Percentiles rank a stretch among this genome's conserved stretches.
These are phyloP conservation scores for Scytalopus superciliaris DNA, from an alignment of 2,113 vertebrate genomes.

Conservation along the genomic window DNA sequence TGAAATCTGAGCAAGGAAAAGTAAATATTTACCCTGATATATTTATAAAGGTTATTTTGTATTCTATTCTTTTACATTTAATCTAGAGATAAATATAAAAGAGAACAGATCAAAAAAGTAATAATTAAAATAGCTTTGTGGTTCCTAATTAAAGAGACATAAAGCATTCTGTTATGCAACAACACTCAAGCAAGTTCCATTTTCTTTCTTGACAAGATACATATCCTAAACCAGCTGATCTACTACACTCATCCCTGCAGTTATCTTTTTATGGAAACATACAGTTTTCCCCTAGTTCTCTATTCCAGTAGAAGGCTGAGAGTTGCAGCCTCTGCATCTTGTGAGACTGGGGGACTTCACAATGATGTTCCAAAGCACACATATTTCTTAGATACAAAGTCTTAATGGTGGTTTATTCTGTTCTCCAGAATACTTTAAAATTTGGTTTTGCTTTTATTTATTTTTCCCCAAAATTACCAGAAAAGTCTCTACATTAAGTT, in stretches of 20 bases:
- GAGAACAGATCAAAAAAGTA: background rate
- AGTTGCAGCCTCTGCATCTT: background rate
- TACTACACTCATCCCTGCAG: background rate
- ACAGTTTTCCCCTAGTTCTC: background rate
- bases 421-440: background rate
- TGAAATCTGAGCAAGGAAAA: background rate
- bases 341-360: background rate
- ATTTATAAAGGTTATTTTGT: background rate
- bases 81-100: background rate
- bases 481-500: background rate
- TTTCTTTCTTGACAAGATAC: background rate
- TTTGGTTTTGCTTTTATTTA: background rate
- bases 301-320: background rate
- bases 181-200: background rate
- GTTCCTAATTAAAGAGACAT: background rate
- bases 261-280: background rate
- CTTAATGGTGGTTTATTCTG: background rate
- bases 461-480: background rate
- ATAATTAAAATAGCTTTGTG: background rate
- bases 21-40: background rate
- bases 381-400: background rate
- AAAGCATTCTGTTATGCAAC: background rate
- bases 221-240: background rate
- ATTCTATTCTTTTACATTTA: background rate
- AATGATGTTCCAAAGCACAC: background rate